Evolutionary conservation across 2,113 vertebrate species (phyloP).

Genomic region (Siniperca chuatsi): DNA sequence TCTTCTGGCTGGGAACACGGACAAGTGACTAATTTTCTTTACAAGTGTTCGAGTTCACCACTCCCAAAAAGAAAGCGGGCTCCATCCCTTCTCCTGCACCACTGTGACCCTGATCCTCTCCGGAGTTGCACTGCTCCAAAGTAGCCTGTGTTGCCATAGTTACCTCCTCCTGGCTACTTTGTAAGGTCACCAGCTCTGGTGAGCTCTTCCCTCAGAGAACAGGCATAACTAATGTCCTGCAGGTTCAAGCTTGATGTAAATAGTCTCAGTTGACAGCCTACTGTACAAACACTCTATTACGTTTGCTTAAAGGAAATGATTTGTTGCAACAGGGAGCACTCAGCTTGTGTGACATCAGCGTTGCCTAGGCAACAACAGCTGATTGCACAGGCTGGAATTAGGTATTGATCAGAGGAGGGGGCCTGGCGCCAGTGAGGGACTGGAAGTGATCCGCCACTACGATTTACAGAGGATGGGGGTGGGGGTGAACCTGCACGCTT

Average conservation of each 20-base stretch:
- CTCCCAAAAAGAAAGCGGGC: slow-evolving; percentile 51
- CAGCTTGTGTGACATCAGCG: slow-evolving; percentile 97
- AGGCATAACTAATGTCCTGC: slow-evolving; percentile 93
- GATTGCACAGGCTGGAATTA: slow-evolving; percentile 97
- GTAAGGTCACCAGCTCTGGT: slow-evolving; percentile 90
- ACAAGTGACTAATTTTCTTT: slow-evolving; percentile 63
- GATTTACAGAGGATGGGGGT: slow-evolving; percentile 94
- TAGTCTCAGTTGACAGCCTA: slow-evolving; percentile 93
- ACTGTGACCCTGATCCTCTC: slow-evolving; percentile 65
- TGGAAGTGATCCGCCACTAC: slow-evolving; percentile 90
- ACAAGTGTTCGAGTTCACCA: slow-evolving; percentile 38
- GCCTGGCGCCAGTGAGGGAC: slow-evolving; percentile 86
- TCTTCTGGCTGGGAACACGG: slow-evolving; percentile 59
- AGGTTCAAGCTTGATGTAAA: slow-evolving; percentile 92
- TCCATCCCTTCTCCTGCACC: slow-evolving; percentile 55
- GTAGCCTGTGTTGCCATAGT: slow-evolving; percentile 90
- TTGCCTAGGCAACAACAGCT: slow-evolving; percentile 95
- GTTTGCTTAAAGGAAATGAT: slow-evolving; percentile 98
- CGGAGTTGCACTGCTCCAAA: slow-evolving; percentile 74
- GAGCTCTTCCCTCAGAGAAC: slow-evolving; percentile 88
- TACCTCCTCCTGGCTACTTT: slow-evolving; percentile 90
- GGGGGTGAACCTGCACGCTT: slow-evolving; percentile 88
- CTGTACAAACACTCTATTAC: slow-evolving; percentile 97
- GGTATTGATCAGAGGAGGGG: slow-evolving; percentile 95
- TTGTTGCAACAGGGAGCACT: slow-evolving; percentile 94